Evolutionary conservation across 2,113 vertebrate genomes (phyloP).

Genomic region (Pionites leucogaster): DNA sequence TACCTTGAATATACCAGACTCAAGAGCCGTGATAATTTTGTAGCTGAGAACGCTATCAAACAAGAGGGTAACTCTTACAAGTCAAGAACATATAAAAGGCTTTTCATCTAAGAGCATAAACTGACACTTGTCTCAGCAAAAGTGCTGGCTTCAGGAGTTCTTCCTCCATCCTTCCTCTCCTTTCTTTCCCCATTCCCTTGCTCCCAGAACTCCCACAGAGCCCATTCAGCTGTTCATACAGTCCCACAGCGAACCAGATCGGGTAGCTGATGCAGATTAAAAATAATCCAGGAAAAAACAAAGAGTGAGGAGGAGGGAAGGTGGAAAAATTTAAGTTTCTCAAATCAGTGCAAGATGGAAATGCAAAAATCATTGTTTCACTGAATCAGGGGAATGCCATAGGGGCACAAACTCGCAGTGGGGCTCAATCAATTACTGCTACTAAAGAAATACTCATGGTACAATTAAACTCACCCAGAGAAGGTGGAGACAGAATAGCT

Average conservation of each 20-base stretch:
- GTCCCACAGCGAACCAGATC: conserved; percentile 54
- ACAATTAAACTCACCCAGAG: background rate
- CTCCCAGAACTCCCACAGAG: conserved; percentile 57
- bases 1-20: background rate
- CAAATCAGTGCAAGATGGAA: background rate
- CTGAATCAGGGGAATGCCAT: background rate
- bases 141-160: background rate
- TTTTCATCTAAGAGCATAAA: background rate
- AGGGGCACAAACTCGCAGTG: background rate
- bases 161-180: conserved; percentile 5
- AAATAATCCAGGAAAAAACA: conserved; percentile 65
- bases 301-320: conserved; percentile 35
- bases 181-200: conserved; percentile 14
- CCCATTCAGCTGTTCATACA: conserved; percentile 64
- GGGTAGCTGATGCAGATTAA: conserved; percentile 36
- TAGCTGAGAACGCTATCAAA: background rate
- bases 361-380: background rate
- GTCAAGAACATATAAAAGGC: background rate
- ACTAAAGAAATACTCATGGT: background rate
- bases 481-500: background rate
- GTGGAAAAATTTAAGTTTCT: conserved; percentile 25
- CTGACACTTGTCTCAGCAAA: background rate
- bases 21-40: background rate
- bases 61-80: background rate
- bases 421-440: background rate